These are phyloP conservation scores for Motacilla alba DNA, from an alignment of 2,113 vertebrate genomes.

Conservation along the genomic window DNA sequence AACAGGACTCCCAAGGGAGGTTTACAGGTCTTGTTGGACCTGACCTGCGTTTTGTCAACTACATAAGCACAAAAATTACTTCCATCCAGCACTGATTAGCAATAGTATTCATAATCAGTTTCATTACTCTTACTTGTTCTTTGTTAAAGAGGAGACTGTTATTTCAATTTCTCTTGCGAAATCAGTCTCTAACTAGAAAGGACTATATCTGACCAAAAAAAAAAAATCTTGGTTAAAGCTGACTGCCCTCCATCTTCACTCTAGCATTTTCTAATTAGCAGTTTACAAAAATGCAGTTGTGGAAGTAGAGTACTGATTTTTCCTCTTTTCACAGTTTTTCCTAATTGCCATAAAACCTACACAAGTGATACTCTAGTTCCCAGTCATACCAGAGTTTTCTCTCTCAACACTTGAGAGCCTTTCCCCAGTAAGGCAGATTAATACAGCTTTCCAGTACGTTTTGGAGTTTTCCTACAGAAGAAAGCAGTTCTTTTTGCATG, in stretches of 20 bases:
- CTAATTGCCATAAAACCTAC: not conserved
- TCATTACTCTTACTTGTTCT: not conserved
- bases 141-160: not conserved
- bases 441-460: slow-evolving; percentile 19
- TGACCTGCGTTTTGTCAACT: not conserved
- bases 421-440: not conserved
- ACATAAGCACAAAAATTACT: not conserved
- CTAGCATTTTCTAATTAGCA: not conserved
- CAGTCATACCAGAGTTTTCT: not conserved
- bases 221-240: not conserved
- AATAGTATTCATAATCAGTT: not conserved
- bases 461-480: slow-evolving; percentile 30
- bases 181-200: not conserved
- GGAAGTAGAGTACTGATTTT: not conserved
- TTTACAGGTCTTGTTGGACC: not conserved
- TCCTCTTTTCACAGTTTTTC: not conserved
- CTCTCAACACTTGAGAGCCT: not conserved
- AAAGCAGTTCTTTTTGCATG: not conserved
- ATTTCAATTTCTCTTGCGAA: not conserved
- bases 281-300: not conserved
- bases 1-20: not conserved
- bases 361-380: not conserved
- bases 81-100: not conserved
- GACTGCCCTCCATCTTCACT: not conserved
- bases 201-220: not conserved